These are phyloP conservation scores for Cherax destructor DNA, from an alignment of 1,140 invertebrate species.

Conservation along the genomic window DNA sequence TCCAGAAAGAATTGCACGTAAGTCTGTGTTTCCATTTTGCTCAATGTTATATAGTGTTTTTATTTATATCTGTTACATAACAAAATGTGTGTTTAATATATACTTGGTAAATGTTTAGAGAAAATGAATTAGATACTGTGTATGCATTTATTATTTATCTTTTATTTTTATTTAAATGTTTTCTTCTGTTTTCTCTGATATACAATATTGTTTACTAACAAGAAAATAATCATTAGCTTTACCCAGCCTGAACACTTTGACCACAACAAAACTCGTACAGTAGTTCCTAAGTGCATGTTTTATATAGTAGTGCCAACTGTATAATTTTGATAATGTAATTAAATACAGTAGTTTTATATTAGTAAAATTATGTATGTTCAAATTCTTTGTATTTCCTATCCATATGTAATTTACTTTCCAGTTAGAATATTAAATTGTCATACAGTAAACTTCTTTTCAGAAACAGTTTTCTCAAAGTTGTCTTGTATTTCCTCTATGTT, in stretches of 20 bases:
- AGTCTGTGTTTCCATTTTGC: conserved; percentile 72
- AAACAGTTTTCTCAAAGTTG: not conserved
- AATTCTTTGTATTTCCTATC: not conserved
- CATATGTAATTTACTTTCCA: not conserved
- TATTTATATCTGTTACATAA: not conserved
- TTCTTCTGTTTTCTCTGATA: not conserved
- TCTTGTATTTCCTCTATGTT: not conserved
- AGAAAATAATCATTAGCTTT: not conserved
- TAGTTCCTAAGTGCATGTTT: not conserved
- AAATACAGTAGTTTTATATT: not conserved
- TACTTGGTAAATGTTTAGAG: not conserved
- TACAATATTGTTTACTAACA: too few relatives aligned
- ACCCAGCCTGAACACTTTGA: not conserved
- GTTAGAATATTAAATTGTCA: not conserved
- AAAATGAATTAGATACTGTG: not conserved
- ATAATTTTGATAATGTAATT: not conserved
- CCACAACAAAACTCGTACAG: not conserved
- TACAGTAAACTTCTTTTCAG: not conserved
- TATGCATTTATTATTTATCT: not conserved
- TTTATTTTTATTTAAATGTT: not conserved
- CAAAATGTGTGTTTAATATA: not conserved
- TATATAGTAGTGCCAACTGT: not conserved
- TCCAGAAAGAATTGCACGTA: conserved; percentile 95
- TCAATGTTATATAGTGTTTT: not conserved
- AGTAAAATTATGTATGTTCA: not conserved